Evolutionary conservation across 2,888 invertebrate genomes (phyloP).

Genomic region (Chloroclysta siterata): DNA sequence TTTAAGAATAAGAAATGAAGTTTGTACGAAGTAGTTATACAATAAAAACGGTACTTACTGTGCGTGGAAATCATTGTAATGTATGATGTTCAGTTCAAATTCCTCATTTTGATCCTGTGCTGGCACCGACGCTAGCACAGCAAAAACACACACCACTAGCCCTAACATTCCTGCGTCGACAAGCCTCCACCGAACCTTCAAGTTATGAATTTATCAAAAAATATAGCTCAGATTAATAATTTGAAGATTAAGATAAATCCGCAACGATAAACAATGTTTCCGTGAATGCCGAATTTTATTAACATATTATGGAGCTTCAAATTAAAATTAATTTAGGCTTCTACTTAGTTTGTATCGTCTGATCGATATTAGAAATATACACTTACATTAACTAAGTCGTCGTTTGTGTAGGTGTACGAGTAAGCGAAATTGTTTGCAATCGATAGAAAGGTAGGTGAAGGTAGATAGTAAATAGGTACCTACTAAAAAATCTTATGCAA

Average conservation of each 20-base stretch:
- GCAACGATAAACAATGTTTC: conserved; percentile 19
- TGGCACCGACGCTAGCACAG: conserved; percentile 43
- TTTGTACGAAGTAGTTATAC: too few relatives aligned
- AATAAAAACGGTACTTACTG: conserved; percentile 70
- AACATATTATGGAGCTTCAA: too few relatives aligned
- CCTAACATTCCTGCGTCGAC: conserved; percentile 37
- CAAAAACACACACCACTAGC: conserved; percentile 42
- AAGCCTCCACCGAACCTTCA: conserved; percentile 16
- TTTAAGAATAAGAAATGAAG: too few relatives aligned
- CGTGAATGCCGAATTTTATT: not conserved
- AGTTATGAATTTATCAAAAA: conserved; percentile 13
- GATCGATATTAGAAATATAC: not conserved
- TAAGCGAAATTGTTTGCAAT: not conserved
- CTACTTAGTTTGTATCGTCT: not conserved
- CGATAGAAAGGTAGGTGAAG: not conserved
- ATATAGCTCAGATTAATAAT: conserved; percentile 24
- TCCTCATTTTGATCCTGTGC: conserved; percentile 47
- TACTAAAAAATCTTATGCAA: not conserved
- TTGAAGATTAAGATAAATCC: conserved; percentile 28
- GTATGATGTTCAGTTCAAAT: conserved; percentile 75
- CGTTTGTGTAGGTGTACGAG: not conserved
- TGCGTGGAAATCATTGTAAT: conserved; percentile 85
- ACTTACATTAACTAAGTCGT: not conserved
- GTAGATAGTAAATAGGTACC: not conserved
- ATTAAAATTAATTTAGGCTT: not conserved